phyloP scores from a whole-genome alignment of 2,797 vertebrate species.

The Adrianichthys oophorus region DNA sequence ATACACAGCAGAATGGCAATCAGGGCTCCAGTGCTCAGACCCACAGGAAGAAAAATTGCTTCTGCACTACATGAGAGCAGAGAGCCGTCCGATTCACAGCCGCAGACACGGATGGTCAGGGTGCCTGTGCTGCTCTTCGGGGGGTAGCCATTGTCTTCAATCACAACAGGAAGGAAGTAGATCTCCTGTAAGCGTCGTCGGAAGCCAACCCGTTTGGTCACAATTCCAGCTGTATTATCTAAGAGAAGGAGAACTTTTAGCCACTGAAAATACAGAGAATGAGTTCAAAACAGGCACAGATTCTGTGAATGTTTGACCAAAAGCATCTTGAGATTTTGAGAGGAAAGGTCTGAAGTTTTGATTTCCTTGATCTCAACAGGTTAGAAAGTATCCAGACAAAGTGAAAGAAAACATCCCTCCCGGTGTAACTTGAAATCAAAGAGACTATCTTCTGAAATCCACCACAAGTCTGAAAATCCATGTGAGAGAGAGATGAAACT shows the following conservation, averaged over 20 bases:
- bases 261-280: neutral
- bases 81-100: conserved; percentile 89
- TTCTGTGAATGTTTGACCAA: neutral
- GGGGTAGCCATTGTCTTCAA: conserved; percentile 94
- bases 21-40: conserved; percentile 95
- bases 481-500: conserved; percentile 13
- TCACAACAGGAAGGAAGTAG: conserved; percentile 88
- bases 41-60: conserved; percentile 94
- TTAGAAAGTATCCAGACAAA: conserved; percentile 34
- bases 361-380: conserved; percentile 23
- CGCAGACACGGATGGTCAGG: conserved; percentile 92
- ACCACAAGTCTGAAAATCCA: conserved; percentile 23
- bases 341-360: conserved; percentile 13
- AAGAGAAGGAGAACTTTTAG: conserved; percentile 10
- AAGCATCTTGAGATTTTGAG: conserved; percentile 4
- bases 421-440: conserved; percentile 30
- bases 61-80: conserved; percentile 94
- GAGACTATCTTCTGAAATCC: conserved; percentile 17
- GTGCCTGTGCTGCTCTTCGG: conserved; percentile 95
- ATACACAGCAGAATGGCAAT: conserved; percentile 95
- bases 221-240: conserved; percentile 97
- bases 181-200: conserved; percentile 89
- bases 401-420: conserved; percentile 17
- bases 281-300: neutral
- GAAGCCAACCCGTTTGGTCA: conserved; percentile 87